Evolutionary conservation across 2,888 invertebrate genomes (phyloP).

Genomic region (Parnassius smintheus): DNA sequence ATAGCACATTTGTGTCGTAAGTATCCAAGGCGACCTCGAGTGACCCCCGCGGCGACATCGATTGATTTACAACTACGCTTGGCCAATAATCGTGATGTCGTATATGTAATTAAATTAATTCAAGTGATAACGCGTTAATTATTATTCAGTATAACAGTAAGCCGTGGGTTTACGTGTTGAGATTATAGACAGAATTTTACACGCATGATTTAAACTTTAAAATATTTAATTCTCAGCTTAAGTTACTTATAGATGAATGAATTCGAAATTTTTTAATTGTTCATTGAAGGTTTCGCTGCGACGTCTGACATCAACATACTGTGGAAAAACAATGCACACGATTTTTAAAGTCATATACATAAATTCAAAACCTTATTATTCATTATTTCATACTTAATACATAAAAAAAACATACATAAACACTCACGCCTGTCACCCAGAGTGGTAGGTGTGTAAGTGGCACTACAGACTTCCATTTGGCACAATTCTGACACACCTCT

Average conservation of each 20-base stretch:
- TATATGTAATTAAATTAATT: slow-evolving; percentile 31
- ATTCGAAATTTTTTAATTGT: not conserved
- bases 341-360: too few species aligned
- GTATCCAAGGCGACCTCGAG: slow-evolving; percentile 16
- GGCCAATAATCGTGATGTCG: slow-evolving; percentile 25
- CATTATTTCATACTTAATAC: too few species aligned
- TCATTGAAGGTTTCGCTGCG: too few species aligned
- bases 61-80: slow-evolving; percentile 22
- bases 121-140: slow-evolving; percentile 28
- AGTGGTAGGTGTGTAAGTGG: too few species aligned
- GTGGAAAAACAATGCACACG: too few species aligned
- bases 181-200: slow-evolving; percentile 14
- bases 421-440: too few species aligned
- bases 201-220: not conserved
- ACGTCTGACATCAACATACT: too few species aligned
- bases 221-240: not conserved
- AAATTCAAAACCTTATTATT: too few species aligned
- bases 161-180: slow-evolving; percentile 7
- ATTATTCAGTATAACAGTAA: slow-evolving; percentile 24
- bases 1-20: slow-evolving; percentile 11
- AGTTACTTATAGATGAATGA: not conserved
- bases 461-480: too few species aligned
- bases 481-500: too few species aligned
- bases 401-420: too few species aligned
- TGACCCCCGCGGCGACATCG: slow-evolving; percentile 28